These are phyloP conservation scores for Trichonephila inaurata DNA, from an alignment of 1,140 invertebrate species.

Conservation along the genomic window DNA sequence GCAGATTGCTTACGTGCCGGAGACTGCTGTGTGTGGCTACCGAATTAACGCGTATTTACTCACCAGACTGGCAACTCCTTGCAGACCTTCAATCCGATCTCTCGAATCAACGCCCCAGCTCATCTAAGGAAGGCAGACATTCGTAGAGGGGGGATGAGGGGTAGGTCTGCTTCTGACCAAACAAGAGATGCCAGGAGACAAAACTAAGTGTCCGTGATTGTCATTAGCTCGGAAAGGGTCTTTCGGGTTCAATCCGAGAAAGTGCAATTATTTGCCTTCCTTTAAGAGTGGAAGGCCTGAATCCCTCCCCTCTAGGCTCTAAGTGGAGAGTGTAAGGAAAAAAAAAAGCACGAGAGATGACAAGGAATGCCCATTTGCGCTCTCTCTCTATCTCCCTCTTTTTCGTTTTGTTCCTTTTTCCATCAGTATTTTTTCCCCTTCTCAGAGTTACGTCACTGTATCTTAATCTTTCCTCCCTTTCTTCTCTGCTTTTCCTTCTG, in stretches of 20 bases:
- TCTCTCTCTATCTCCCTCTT: not conserved
- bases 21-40: not conserved
- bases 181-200: constrained; percentile 28
- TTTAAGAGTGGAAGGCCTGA: constrained; percentile 39
- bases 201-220: constrained; percentile 61
- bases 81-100: constrained; percentile 9
- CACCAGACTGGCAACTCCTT: not conserved
- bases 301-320: not conserved
- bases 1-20: constrained; percentile 33
- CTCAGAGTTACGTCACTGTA: not conserved
- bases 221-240: constrained; percentile 60
- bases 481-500: not conserved
- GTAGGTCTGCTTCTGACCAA: not conserved
- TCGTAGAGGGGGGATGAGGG: not conserved
- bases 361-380: constrained; percentile 62
- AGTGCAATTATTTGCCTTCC: constrained; percentile 69
- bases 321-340: not conserved
- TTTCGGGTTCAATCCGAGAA: constrained; percentile 62
- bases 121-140: not conserved
- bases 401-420: constrained; percentile 8
- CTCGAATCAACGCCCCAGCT: constrained; percentile 27
- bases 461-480: constrained; percentile 7
- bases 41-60: constrained; percentile 45
- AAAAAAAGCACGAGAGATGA: constrained; percentile 37
- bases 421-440: constrained; percentile 7